A percentile compares a stretch with the other conserved stretches of the same genome.
Conservation (phyloP, 2,797 vertebrate genomes). For the Hoplostethus atlanticus region DNA sequence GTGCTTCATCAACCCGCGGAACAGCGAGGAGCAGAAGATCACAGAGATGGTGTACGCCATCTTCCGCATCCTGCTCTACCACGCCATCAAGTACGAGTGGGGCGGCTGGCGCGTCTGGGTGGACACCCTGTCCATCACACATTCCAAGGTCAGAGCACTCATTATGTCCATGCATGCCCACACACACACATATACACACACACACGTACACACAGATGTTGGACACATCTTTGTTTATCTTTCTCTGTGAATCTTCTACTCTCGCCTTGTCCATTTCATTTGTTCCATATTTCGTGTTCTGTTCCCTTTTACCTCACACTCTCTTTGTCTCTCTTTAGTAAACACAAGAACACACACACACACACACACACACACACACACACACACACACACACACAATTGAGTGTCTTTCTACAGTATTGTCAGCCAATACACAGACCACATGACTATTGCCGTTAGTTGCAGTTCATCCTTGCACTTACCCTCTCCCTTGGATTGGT, state of each 20-base stretch:
- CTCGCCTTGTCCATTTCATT: conserved; percentile 43
- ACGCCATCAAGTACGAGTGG: conserved; percentile 98
- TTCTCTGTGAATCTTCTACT: conserved; percentile 35
- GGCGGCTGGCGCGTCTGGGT: conserved; percentile 99
- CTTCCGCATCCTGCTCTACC: conserved; percentile 98
- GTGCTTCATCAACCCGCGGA: conserved; percentile 93
- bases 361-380: neutral
- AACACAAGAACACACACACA: neutral
- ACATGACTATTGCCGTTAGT: conserved; percentile 28
- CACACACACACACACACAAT: conserved; percentile 10
- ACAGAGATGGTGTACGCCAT: conserved; percentile 98
- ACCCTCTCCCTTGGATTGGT: conserved; percentile 24
- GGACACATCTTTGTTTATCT: conserved; percentile 49
- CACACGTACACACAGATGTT: conserved; percentile 7
- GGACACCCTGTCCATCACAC: conserved; percentile 98
- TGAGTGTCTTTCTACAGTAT: conserved; percentile 29
- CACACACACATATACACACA: conserved; percentile 23
- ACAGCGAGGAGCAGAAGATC: conserved; percentile 96
- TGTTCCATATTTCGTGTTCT: neutral
- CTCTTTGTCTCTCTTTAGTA: conserved; percentile 34
- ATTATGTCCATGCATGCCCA: conserved; percentile 47
- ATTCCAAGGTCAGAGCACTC: conserved; percentile 93
- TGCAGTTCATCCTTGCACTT: conserved; percentile 14
- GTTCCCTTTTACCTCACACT: conserved; percentile 32
- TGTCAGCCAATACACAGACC: conserved; percentile 49